These are phyloP conservation scores for Poecilia latipinna DNA, from an alignment of 2,113 vertebrate species.

Conservation along the genomic window DNA sequence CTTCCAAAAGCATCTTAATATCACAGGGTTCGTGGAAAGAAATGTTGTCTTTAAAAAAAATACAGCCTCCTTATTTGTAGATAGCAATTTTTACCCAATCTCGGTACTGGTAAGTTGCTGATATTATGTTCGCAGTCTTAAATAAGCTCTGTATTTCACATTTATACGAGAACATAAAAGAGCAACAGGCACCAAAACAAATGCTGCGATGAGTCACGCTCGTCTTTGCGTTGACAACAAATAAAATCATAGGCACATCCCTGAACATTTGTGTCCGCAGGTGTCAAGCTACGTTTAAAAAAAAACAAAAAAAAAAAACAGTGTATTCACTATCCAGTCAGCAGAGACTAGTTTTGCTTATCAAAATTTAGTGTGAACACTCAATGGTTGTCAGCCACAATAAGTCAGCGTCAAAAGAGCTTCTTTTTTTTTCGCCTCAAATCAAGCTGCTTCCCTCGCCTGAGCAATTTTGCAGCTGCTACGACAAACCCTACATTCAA, in stretches of 20 bases:
- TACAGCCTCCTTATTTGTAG: neutral
- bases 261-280: neutral
- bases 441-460: neutral
- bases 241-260: neutral
- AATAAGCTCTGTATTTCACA: too few relatives aligned
- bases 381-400: neutral
- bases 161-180: too few relatives aligned
- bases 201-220: too few relatives aligned
- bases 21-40: neutral
- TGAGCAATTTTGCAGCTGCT: neutral
- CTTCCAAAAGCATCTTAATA: constrained; percentile 20
- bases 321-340: neutral
- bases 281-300: neutral
- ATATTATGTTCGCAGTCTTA: neutral
- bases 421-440: neutral
- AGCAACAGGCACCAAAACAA: too few relatives aligned
- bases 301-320: neutral
- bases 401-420: neutral
- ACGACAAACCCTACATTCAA: neutral
- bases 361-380: neutral
- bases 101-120: neutral
- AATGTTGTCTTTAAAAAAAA: neutral
- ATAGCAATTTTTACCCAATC: neutral
- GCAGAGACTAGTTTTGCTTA: neutral
- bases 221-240: neutral